phyloP scores from a whole-genome alignment of 2,888 invertebrate species.

The Eremobia ochroleuca region DNA sequence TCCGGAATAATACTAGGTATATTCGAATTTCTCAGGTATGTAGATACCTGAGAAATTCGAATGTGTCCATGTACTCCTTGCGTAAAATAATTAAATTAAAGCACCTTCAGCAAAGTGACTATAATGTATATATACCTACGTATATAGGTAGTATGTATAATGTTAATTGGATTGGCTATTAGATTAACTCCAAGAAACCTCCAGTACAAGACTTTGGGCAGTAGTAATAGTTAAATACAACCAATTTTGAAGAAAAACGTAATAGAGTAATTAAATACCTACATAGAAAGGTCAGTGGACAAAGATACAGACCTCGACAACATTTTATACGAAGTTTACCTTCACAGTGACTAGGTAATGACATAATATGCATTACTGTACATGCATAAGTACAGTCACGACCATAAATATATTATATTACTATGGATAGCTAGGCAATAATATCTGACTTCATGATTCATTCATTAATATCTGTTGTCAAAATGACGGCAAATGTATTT shows the following conservation, averaged over 20 bases:
- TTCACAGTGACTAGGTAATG: constrained; percentile 32
- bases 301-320: constrained; percentile 1
- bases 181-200: neutral
- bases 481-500: no score
- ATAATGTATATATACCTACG: neutral
- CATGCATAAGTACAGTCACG: neutral
- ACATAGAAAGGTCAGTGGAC: constrained; percentile 35
- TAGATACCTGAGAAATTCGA: no score
- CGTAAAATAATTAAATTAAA: constrained; percentile 14
- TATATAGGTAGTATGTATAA: neutral
- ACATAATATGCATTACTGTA: constrained; percentile 29
- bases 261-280: constrained; percentile 6
- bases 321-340: constrained; percentile 24
- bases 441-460: neutral
- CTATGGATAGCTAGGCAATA: neutral
- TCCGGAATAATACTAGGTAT: neutral
- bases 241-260: neutral
- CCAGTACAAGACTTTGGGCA: neutral
- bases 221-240: no score
- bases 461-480: neutral
- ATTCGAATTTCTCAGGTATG: neutral
- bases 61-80: neutral
- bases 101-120: neutral
- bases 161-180: constrained; percentile 6
- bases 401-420: neutral